phyloP scores from a whole-genome alignment of 2,888 invertebrate genomes.

The Galerucella pusilla region DNA sequence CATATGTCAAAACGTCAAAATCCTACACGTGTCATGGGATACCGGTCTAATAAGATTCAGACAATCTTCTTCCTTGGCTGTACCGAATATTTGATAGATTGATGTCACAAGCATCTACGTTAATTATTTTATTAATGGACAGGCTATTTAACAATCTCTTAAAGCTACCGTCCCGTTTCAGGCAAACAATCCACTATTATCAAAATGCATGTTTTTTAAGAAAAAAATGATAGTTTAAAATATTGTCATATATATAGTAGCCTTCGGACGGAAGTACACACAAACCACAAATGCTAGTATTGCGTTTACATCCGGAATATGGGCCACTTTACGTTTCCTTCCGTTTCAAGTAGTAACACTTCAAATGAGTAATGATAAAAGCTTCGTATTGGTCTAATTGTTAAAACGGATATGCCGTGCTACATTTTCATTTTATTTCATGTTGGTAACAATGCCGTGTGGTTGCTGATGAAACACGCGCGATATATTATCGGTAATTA shows the following conservation, averaged over 20 bases:
- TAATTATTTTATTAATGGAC: too few relatives aligned
- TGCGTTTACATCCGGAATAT: slow-evolving; percentile 41
- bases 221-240: not conserved
- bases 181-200: too few relatives aligned
- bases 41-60: too few relatives aligned
- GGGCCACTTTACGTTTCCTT: slow-evolving; percentile 66
- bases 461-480: slow-evolving; percentile 42
- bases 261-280: slow-evolving; percentile 30
- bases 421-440: slow-evolving; percentile 43
- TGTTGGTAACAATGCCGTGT: slow-evolving; percentile 33
- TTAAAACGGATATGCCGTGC: slow-evolving; percentile 64
- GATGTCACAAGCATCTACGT: too few relatives aligned
- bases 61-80: too few relatives aligned
- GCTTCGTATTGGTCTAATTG: slow-evolving; percentile 61
- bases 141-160: too few relatives aligned
- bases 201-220: too few relatives aligned
- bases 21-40: too few relatives aligned
- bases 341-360: slow-evolving; percentile 50
- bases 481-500: slow-evolving; percentile 47
- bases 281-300: slow-evolving; percentile 26
- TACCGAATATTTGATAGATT: too few relatives aligned
- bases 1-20: too few relatives aligned
- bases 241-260: not conserved
- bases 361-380: slow-evolving; percentile 61
- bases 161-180: too few relatives aligned